These are phyloP conservation scores for Phoenicopterus ruber DNA, from an alignment of 2,113 vertebrate genomes.

Conservation along the genomic window DNA sequence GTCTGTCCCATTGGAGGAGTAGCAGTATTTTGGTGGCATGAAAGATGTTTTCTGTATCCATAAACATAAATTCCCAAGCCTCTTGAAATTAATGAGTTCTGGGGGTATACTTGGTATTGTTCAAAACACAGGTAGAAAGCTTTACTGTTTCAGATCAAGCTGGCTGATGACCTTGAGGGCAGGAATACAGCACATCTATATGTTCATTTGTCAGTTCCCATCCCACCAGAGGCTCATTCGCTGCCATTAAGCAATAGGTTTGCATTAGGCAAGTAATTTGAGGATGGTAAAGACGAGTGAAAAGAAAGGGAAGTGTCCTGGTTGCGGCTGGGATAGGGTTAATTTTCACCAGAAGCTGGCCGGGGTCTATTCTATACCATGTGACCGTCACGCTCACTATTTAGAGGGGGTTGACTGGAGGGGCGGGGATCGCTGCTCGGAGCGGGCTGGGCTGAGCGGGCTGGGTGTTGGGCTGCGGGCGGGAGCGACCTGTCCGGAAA, in stretches of 20 bases:
- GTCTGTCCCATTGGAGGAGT: neutral
- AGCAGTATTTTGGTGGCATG: neutral
- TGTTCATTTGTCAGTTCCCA: neutral
- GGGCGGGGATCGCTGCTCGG: no score
- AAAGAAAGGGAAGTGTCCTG: neutral
- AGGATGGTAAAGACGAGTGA: neutral
- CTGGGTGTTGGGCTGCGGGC: no score
- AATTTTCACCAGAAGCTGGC: no score
- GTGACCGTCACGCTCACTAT: no score
- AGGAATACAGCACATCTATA: neutral
- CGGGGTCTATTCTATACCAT: no score
- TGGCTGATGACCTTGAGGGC: neutral
- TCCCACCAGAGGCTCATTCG: neutral
- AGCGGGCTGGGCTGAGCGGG: no score
- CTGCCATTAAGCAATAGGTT: neutral
- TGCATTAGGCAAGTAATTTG: neutral
- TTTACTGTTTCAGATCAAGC: neutral
- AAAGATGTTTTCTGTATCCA: neutral
- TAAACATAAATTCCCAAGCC: neutral
- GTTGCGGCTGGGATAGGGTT: no score
- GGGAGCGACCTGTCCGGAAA: no score
- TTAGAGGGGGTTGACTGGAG: no score
- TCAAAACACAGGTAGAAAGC: neutral
- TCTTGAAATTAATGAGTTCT: neutral
- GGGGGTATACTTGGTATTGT: neutral